Conservation (phyloP, 2,113 vertebrate species). For the Heterotis niloticus region DNA sequence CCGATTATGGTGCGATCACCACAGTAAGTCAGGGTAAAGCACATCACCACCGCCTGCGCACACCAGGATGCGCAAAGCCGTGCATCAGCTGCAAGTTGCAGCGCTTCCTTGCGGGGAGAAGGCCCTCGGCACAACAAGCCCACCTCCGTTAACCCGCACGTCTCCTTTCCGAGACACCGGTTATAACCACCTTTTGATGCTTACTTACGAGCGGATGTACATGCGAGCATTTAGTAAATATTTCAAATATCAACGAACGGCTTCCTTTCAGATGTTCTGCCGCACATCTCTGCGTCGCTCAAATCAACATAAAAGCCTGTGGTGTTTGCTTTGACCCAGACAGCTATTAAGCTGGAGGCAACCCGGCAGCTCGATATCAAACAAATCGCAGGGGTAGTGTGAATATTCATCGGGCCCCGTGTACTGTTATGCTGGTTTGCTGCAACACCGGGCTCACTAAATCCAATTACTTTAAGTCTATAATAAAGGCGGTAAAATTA, state of each 20-base stretch:
- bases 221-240: neutral
- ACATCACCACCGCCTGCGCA: neutral
- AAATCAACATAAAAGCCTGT: neutral
- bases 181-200: slow-evolving; percentile 6
- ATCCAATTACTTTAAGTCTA: slow-evolving; percentile 42
- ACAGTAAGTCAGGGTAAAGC: neutral
- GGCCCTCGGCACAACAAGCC: neutral
- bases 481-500: slow-evolving; percentile 15
- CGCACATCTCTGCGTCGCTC: neutral
- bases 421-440: slow-evolving; percentile 28
- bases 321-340: slow-evolving; percentile 32
- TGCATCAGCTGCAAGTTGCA: neutral
- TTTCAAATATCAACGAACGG: slow-evolving; percentile 24
- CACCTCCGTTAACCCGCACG: neutral
- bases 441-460: slow-evolving; percentile 29
- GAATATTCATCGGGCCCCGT: slow-evolving; percentile 43
- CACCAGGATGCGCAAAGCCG: neutral
- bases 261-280: neutral
- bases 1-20: neutral
- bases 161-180: neutral
- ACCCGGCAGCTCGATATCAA: slow-evolving; percentile 32
- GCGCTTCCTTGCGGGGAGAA: neutral
- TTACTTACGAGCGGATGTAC: neutral
- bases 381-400: slow-evolving; percentile 31
- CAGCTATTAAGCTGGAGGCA: slow-evolving; percentile 20